Base-by-base conservation (phyloP, 2,888 invertebrate species). In the Zeuzera pyrina region DNA sequence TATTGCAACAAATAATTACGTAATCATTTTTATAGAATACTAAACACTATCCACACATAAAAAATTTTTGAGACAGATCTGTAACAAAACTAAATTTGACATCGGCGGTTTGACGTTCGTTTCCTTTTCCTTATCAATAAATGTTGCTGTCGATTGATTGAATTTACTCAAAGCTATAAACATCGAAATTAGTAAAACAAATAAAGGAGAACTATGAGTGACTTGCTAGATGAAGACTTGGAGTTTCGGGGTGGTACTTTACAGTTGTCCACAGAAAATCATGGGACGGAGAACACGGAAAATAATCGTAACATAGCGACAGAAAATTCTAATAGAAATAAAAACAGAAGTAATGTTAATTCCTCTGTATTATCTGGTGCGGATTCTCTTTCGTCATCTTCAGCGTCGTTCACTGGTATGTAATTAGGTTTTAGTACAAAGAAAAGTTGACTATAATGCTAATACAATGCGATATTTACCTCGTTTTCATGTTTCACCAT, bases 171-270 rank as follows among this genome's bases (percentile, higher is more conserved):
- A 15, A 14, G 28, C 13, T 8, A 10, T 15, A 15, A 28, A 15
- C 8, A 14, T 5, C 3, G n/a, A 28, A 8, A 11, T 3, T 12
- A 6, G 2, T 2, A 15, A 15, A 7, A 8, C 15, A 15, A 28
- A 14, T 15, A 24, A 24, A 24, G 8, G 4, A 24, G n/a, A 24
- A 55, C 12, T 29, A 83, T 84, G 84, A 61, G 69, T 45, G 77
- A 84, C 45, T 52, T 83, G 41, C 52, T 85, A 31, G 87, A 87
- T 26, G 87, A 87, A 16, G 87, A 87, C 44, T 64, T 67, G 62
- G 86, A 87, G 55, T 87, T 87, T 46, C 79, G 81, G 30, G 86
- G 86, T 21, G 86, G 86, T 26, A 86, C 86, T 15, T 51, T 84
- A 39, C 79, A 83, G 49, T 47, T 83, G 30, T 72, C 78, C 10